Conservation (phyloP, 1,140 invertebrate genomes). For the Rhynchophorus ferrugineus region DNA sequence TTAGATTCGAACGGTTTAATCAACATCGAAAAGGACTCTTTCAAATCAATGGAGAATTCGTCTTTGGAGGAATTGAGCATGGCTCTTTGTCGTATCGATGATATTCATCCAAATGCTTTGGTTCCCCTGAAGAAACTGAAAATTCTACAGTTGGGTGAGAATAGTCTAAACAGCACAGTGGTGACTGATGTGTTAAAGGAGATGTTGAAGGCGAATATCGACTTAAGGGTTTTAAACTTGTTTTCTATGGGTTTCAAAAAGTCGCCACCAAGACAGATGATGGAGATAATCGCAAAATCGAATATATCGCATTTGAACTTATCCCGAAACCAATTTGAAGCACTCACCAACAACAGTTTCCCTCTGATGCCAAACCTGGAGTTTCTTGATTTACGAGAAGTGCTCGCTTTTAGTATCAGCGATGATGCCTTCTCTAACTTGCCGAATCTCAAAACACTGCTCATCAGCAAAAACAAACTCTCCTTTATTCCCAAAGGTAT, state of each 20-base stretch:
- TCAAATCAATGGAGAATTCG: slow-evolving; percentile 24
- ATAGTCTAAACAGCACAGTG: slow-evolving; percentile 40
- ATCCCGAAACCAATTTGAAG: slow-evolving; percentile 48
- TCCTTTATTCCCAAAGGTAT: slow-evolving; percentile 42
- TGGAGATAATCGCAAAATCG: slow-evolving; percentile 44
- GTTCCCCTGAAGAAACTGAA: slow-evolving; percentile 41
- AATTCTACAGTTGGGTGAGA: slow-evolving; percentile 43
- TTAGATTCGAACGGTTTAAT: slow-evolving; percentile 32
- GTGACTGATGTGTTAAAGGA: slow-evolving; percentile 41
- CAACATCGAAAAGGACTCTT: slow-evolving; percentile 25
- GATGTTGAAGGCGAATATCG: slow-evolving; percentile 37
- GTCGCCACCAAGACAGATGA: slow-evolving; percentile 39
- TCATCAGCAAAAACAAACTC: slow-evolving; percentile 45
- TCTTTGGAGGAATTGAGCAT: slow-evolving; percentile 40
- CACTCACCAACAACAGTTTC: slow-evolving; percentile 43
- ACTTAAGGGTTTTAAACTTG: slow-evolving; percentile 42
- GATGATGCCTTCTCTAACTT: slow-evolving; percentile 38
- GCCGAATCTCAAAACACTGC: slow-evolving; percentile 43
- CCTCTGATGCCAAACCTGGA: slow-evolving; percentile 46
- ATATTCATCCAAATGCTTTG: slow-evolving; percentile 44
- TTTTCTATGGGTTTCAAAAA: slow-evolving; percentile 46
- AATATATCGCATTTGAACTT: slow-evolving; percentile 45
- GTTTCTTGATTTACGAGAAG: slow-evolving; percentile 43
- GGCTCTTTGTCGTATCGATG: slow-evolving; percentile 44
- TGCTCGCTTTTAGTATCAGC: slow-evolving; percentile 36